Evolutionary conservation across 2,797 vertebrate species (phyloP), one percentile per base, ranked within the genome.

Genomic region (Tenualosa thibaudeaui): DNA sequence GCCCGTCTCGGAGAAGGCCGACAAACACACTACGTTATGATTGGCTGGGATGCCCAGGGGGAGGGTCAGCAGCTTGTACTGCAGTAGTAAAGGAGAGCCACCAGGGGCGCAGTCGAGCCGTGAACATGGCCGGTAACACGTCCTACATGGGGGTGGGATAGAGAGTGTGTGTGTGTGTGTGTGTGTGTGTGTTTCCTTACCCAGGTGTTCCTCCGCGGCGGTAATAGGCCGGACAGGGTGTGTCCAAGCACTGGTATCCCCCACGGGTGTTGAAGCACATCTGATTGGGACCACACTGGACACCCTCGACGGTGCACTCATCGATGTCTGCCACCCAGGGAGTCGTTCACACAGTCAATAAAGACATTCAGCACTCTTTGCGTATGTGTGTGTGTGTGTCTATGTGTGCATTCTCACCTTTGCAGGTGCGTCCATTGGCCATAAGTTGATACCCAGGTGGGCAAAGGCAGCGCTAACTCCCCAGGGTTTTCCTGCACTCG

Each of bases 191-290:
- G 62, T 68, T 24, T 68, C 81, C 91, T 96, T 94, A 98, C 98
- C 97, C 97, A 0, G 97, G 96, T 86, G 92, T 95, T 87, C 95
- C 87, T 87, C 97, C 96, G 84, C 88, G 94, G 88, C 88, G 92
- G 90, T 97, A 99, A 50, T 95, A 94, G 0, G 92, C 90, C 0
- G 97, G 98, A 37, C 98, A 99, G 0, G 96, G 97, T 0, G 94
- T 97, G 37, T 98, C 97, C 90, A 96, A 58, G 22, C 98, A 99
- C 89, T 94, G 96, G 92, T 96, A 96, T 22, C 97, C 93, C n/a
- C 98, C 98, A 0, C 96, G 93, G 58, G 95, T 99, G 89, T 99
- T 99, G 89, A 99, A 98, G 89, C 98, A 99, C 96, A 98, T 97
- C 93, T 98, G 97, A 90, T 93, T 92, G 0, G 89, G 89, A 89